Evolutionary conservation across 2,888 invertebrate genomes (phyloP), one percentile per base, ranked within the genome.

Genomic region (Leucophenga montana): DNA sequence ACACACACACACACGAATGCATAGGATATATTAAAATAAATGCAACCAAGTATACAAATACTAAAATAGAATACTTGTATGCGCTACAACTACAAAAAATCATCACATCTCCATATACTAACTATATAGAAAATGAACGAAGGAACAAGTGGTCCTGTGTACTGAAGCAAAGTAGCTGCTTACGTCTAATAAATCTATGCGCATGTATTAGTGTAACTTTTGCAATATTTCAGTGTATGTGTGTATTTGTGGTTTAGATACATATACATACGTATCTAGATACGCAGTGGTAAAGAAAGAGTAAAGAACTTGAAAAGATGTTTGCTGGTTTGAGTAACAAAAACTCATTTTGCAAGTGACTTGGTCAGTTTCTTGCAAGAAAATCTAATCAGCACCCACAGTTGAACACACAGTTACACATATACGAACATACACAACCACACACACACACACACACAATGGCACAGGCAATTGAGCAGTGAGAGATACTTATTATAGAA

Each of bases 311-410:
- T 50, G 66, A 27, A 64, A 48, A n/a, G 50, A 53, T 5, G 16
- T 16, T 39, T 3, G 27, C 14, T 61, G 39, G 61, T 61, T 61
- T 61, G 61, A 39, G 61, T 13, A 18, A 14, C 61, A 61, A 61
- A 54, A 61, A 61, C 62, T 48, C 62, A 48, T 46, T 64, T 64
- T 64, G 48, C 62, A n/a, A 16, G 46, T 18, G 62, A 48, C 62
- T 64, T 48, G 62, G 46, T 64, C 48, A 48, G 62, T 82, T 82
- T 84, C 81, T 82, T 82, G 83, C 75, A 82, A 82, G 81, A 84
- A 84, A 82, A 83, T 64, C 81, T 84, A 82, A 84, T 83, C 81
- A 81, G 71, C 61, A 67, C 31, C 22, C 46, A 48, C 46, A 64
- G 14, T 14, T 22, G 69, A 46, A 46, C 44, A 50, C 13, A 48